Conservation (phyloP, 2,113 vertebrate species). For the Columba janthina region DNA sequence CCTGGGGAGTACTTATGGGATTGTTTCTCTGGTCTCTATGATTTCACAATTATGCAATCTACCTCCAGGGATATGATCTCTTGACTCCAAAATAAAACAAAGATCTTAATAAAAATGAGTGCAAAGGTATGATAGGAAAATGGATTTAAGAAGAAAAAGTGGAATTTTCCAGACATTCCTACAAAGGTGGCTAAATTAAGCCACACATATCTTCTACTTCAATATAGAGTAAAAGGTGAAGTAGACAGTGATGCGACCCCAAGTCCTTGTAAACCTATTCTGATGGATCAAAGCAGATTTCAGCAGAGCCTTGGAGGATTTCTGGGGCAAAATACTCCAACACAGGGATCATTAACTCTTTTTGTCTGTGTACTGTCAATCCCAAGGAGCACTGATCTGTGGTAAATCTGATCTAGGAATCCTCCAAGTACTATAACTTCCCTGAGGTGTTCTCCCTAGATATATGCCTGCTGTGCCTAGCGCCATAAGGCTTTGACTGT, state of each 20-base stretch:
- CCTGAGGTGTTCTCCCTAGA: neutral
- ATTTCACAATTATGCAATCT: conserved; percentile 43
- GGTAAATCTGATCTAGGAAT: neutral
- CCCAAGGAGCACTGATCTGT: neutral
- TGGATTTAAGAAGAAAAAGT: neutral
- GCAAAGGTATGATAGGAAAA: neutral
- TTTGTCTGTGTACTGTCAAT: neutral
- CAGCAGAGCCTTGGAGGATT: neutral
- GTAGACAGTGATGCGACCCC: neutral
- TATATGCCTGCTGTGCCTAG: neutral
- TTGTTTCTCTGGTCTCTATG: conserved; percentile 39
- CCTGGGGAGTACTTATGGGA: neutral
- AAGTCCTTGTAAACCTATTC: neutral
- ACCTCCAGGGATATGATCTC: neutral
- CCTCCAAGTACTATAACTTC: neutral
- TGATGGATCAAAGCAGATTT: neutral
- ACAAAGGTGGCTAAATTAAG: neutral
- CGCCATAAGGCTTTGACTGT: neutral
- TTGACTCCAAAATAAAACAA: conserved; percentile 9
- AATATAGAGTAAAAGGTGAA: neutral
- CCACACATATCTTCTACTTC: neutral
- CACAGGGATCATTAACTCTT: neutral
- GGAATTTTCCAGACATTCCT: neutral
- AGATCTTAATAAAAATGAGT: neutral
- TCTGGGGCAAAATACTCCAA: neutral